Conservation (phyloP, 2,797 vertebrate genomes). For the Picus viridis region DNA sequence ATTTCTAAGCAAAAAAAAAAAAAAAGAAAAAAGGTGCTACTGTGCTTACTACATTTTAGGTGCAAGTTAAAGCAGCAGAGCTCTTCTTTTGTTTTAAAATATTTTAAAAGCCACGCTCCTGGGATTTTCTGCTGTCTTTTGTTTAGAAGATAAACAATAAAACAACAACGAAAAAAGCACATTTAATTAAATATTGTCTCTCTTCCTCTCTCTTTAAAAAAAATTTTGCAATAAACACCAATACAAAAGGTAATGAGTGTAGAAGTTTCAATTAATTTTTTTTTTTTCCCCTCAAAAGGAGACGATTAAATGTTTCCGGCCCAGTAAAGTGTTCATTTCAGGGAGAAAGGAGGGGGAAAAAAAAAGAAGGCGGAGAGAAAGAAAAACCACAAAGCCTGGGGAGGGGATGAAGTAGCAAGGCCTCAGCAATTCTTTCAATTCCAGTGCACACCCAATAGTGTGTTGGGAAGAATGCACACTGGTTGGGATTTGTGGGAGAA, state of each 20-base stretch:
- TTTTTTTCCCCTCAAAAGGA: slow-evolving; percentile 86
- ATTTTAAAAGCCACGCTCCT: not conserved
- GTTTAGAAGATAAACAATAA: slow-evolving; percentile 46
- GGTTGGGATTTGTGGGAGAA: slow-evolving; percentile 98
- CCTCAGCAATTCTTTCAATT: slow-evolving; percentile 94
- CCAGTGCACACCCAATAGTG: slow-evolving; percentile 96
- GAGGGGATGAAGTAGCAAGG: slow-evolving; percentile 89
- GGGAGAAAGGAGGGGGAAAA: slow-evolving; percentile 54
- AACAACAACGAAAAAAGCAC: not conserved
- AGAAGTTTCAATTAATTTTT: slow-evolving; percentile 99
- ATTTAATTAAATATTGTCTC: slow-evolving; percentile 71
- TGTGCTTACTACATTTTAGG: not conserved
- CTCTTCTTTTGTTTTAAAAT: not conserved
- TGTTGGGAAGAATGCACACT: slow-evolving; percentile 94
- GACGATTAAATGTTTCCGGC: slow-evolving; percentile 99
- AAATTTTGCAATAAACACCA: slow-evolving; percentile 78
- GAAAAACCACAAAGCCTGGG: slow-evolving; percentile 84
- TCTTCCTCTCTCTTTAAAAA: slow-evolving; percentile 71
- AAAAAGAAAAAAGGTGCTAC: not conserved
- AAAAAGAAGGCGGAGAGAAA: slow-evolving; percentile 72
- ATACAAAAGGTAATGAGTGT: slow-evolving; percentile 91
- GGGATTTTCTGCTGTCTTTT: slow-evolving; percentile 26
- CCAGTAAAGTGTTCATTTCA: slow-evolving; percentile 99
- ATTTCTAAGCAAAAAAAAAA: not conserved
- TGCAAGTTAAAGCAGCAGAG: not conserved